Base-by-base conservation (phyloP, 1,140 invertebrate genomes). In the Drosophila yakuba region DNA sequence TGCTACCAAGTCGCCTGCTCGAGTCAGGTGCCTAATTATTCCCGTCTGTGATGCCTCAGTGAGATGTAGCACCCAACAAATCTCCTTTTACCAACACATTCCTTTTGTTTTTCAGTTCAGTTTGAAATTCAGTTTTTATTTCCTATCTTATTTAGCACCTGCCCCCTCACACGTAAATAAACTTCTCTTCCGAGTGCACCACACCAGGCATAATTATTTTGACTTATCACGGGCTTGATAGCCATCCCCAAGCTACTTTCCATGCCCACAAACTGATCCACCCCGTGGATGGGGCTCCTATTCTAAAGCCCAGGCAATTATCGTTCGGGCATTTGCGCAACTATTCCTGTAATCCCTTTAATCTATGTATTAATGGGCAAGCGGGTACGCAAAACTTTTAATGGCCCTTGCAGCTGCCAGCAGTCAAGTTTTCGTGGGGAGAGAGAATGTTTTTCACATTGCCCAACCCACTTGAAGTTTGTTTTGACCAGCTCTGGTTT, bases 321-420 rank as follows among this genome's bases (percentile, higher is more conserved):
- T 76, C 75, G 66, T 50, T 56, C 48, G 58, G 84, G 78, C 72
- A 80, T 74, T 84, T 83, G 80, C 73, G 44, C 61, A 84, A 84
- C 80, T 88, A 80, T 78, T 78, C 67, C 47, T 71, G 68, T 82
- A 88, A 85, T 85, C 83, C 78, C 80, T 80, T 78, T 89, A 84
- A 88, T 79, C 83, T 85, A 75, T 67, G 77, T 69, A 85, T 86
- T 85, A 86, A 81, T 86, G 74, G 62, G 64, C 60, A 66, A 71
- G 48, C 50, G 63, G 77, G 68, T 60, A 72, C 82, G 78, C 45
- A 80, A 88, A 89, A 89, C 44, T 88, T 88, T 88, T 88, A 88
- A 88, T 88, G 84, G 84, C 60, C 52, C 80, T 66, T 75, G 66
- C 83, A 88, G 84, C 84, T 89, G 84, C 51, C 68, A 84, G 77